Conservation (phyloP, 2,797 vertebrate genomes). For the Paguma larvata region DNA sequence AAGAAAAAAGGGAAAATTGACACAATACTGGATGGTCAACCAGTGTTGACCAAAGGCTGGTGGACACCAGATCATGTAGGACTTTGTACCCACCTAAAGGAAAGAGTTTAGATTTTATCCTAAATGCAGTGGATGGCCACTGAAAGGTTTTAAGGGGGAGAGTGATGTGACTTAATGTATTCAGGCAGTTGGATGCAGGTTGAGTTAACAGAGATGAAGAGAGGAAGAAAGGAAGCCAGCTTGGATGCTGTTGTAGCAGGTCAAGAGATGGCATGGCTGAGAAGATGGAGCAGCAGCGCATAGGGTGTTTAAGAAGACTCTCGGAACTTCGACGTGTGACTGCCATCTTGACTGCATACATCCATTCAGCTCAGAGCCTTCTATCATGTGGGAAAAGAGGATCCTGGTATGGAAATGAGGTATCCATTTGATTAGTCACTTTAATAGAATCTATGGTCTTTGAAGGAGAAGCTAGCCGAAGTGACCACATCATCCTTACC, state of each 20-base stretch:
- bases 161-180: background rate
- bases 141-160: background rate
- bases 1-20: background rate
- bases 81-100: background rate
- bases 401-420: background rate
- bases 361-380: background rate
- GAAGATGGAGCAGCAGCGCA: rapidly evolving
- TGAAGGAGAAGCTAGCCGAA: background rate
- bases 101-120: background rate
- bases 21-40: background rate
- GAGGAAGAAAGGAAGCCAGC: background rate
- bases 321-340: background rate
- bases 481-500: rapidly evolving
- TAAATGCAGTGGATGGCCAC: background rate
- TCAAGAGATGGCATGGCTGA: background rate
- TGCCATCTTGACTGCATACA: background rate
- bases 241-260: background rate
- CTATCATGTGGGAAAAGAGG: background rate
- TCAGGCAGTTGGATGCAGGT: background rate
- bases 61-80: background rate
- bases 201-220: background rate
- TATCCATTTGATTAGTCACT: background rate
- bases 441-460: background rate
- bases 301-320: background rate
- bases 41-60: background rate